Conservation (phyloP, 2,888 invertebrate genomes). For the Embidobia sp. region DNA sequence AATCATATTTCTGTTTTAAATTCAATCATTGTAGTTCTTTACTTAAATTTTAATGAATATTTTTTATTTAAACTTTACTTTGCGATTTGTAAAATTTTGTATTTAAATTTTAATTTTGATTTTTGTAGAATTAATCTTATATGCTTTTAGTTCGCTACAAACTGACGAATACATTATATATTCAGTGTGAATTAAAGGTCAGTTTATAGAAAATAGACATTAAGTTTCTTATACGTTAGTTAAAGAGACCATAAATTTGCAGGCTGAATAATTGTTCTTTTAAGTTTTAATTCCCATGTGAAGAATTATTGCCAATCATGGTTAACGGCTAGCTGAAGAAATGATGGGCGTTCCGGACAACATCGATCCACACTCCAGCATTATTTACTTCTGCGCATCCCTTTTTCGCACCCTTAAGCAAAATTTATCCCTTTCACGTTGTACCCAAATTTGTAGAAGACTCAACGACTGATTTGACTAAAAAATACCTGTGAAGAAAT, state of each 20-base stretch:
- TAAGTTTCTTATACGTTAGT: not conserved
- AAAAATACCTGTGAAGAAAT: slow-evolving; percentile 6
- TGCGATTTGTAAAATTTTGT: too few relatives aligned
- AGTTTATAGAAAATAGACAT: too few relatives aligned
- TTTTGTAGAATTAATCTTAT: too few relatives aligned
- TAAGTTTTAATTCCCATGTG: slow-evolving; percentile 26
- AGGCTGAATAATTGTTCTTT: slow-evolving; percentile 19
- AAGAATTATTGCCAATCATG: slow-evolving; percentile 54
- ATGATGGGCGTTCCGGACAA: slow-evolving; percentile 65
- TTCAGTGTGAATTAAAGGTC: too few relatives aligned
- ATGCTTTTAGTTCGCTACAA: too few relatives aligned
- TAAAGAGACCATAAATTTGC: not conserved
- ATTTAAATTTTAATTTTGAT: too few relatives aligned
- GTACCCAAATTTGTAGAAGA: slow-evolving; percentile 50
- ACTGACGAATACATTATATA: too few relatives aligned
- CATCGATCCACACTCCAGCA: slow-evolving; percentile 63
- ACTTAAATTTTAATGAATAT: too few relatives aligned
- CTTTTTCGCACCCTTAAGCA: slow-evolving; percentile 58
- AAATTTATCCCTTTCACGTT: slow-evolving; percentile 53
- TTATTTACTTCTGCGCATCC: slow-evolving; percentile 65
- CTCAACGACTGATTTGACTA: slow-evolving; percentile 26
- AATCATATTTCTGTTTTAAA: too few relatives aligned
- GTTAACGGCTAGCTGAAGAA: slow-evolving; percentile 58
- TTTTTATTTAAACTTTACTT: too few relatives aligned
- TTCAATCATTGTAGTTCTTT: too few relatives aligned